Conservation (phyloP, 2,888 invertebrate genomes). For the Portevinia maculata region DNA sequence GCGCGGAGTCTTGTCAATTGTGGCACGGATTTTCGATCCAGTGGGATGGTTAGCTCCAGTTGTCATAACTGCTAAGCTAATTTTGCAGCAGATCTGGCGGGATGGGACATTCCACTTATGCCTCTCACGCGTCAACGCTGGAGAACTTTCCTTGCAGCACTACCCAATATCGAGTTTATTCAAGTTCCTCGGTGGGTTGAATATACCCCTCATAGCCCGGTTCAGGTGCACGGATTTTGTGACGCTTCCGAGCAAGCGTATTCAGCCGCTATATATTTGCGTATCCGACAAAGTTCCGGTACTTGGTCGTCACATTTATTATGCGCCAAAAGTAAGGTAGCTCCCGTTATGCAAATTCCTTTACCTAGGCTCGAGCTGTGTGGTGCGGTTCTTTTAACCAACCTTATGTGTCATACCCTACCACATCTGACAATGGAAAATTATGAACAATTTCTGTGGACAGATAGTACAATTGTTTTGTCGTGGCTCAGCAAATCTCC, state of each 20-base stretch:
- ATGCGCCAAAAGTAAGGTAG: too few species aligned
- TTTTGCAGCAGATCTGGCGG: conserved; percentile 64
- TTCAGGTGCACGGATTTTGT: too few species aligned
- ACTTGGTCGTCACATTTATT: too few species aligned
- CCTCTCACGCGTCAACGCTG: conserved; percentile 38
- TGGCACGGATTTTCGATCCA: conserved; percentile 61
- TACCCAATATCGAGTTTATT: conserved; percentile 27
- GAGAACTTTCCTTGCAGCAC: not conserved
- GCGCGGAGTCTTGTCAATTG: conserved; percentile 47
- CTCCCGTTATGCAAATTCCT: too few species aligned
- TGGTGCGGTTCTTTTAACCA: too few species aligned
- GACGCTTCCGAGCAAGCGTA: too few species aligned
- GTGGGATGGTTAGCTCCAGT: conserved; percentile 60
- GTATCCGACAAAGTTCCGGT: too few species aligned
- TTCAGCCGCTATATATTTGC: too few species aligned
- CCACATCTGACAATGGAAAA: not conserved
- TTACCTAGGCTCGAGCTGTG: conserved; percentile 16
- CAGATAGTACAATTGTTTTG: not conserved
- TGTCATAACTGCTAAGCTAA: conserved; percentile 52
- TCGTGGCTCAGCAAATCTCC: not conserved
- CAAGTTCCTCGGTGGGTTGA: conserved; percentile 50
- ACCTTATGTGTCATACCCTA: too few species aligned
- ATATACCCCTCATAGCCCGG: too few species aligned
- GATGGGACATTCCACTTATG: conserved; percentile 23
- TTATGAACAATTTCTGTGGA: not conserved